Conservation (phyloP, 1,140 invertebrate species). For the Melanaphis sacchari region DNA sequence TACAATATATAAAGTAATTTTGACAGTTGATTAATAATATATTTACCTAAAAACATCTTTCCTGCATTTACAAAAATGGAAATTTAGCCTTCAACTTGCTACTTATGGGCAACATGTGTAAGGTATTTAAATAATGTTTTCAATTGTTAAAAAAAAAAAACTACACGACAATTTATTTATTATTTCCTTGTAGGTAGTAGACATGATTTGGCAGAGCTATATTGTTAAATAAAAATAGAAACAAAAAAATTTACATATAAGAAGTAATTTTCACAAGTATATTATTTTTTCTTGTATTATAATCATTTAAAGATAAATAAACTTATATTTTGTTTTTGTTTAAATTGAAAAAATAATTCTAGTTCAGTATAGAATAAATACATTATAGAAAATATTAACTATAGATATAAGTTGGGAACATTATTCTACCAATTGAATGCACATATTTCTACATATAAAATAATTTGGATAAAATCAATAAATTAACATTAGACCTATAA, state of each 20-base stretch:
- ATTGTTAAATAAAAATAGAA: background rate
- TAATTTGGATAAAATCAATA: no score
- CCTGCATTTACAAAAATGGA: constrained; percentile 20
- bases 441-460: no score
- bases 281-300: background rate
- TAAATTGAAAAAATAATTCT: background rate
- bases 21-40: constrained; percentile 39
- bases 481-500: background rate
- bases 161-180: constrained; percentile 46
- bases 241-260: background rate
- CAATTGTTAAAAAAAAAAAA: constrained; percentile 46
- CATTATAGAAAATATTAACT: background rate
- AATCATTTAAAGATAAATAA: constrained; percentile 1
- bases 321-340: background rate
- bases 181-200: constrained; percentile 51
- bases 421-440: no score
- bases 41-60: constrained; percentile 53
- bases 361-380: background rate
- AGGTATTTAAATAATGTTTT: constrained; percentile 55
- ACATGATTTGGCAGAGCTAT: background rate
- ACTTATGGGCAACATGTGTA: constrained; percentile 54
- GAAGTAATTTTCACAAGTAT: background rate
- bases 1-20: constrained; percentile 45
- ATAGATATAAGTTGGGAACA: no score
- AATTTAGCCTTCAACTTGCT: constrained; percentile 56